These are phyloP conservation scores for Myotis daubentonii DNA, from an alignment of 2,797 vertebrate genomes.

Conservation along the genomic window DNA sequence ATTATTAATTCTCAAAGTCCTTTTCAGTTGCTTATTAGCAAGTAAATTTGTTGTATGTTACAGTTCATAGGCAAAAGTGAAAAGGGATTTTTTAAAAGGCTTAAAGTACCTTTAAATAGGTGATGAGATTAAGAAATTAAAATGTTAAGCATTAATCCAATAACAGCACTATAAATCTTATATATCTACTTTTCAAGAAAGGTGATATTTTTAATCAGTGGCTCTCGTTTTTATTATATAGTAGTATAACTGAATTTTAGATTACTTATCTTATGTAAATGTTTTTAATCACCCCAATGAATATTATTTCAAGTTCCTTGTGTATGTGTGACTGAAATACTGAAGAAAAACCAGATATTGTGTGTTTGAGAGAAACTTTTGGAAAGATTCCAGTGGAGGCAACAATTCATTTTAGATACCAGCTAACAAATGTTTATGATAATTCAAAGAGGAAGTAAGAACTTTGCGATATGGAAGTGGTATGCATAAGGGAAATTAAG, in stretches of 20 bases:
- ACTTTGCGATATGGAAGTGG: neutral
- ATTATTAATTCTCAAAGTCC: neutral
- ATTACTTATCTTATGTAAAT: neutral
- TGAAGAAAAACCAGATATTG: neutral
- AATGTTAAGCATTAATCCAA: neutral
- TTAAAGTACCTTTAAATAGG: slow-evolving; percentile 33
- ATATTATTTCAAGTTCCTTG: slow-evolving; percentile 6
- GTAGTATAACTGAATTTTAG: neutral
- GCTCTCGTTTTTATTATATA: neutral
- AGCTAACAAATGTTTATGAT: slow-evolving; percentile 1
- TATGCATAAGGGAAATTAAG: slow-evolving; percentile 51
- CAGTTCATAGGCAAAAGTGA: neutral
- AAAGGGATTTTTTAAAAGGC: slow-evolving; percentile 14
- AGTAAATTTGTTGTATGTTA: slow-evolving; percentile 3
- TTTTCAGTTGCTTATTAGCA: slow-evolving; percentile 12
- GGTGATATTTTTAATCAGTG: neutral
- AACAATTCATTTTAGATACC: neutral
- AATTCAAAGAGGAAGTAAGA: slow-evolving; percentile 65
- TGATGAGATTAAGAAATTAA: slow-evolving; percentile 20
- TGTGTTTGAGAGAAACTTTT: slow-evolving; percentile 21
- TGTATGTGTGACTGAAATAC: neutral
- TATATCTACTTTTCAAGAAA: neutral
- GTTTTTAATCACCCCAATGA: neutral
- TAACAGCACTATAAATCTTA: neutral
- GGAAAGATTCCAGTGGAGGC: neutral